A percentile compares a stretch with the other conserved stretches of the same genome.
Conservation (phyloP, 2,113 vertebrate species). For the Sceloporus undulatus region DNA sequence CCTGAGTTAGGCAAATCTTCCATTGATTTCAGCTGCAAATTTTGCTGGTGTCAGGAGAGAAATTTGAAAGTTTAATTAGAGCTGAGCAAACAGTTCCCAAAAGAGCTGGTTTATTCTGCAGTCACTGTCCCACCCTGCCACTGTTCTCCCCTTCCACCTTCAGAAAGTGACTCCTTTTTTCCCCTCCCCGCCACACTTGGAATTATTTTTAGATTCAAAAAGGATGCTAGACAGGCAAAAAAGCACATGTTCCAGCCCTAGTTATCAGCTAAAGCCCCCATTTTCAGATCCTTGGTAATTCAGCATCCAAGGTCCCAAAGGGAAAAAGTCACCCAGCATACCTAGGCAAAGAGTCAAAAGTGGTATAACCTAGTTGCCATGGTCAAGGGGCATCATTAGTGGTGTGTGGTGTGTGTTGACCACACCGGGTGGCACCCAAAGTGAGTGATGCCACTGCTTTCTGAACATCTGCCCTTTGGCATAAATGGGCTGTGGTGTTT, state of each 20-base stretch:
- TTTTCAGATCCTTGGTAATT: too few relatives aligned
- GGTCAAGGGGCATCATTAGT: too few relatives aligned
- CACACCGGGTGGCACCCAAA: too few relatives aligned
- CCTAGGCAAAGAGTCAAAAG: too few relatives aligned
- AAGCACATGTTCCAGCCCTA: background rate
- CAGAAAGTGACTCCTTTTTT: background rate
- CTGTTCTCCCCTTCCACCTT: background rate
- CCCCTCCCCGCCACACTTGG: background rate
- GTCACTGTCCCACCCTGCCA: background rate
- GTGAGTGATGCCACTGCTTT: too few relatives aligned
- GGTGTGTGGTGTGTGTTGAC: too few relatives aligned
- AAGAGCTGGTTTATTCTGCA: background rate
- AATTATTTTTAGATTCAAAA: slow-evolving; percentile 1
- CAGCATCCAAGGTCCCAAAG: too few relatives aligned
- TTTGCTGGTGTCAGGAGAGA: slow-evolving; percentile 17
- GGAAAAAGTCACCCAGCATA: too few relatives aligned
- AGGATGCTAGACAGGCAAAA: background rate
- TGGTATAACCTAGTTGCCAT: too few relatives aligned
- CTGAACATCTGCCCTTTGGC: too few relatives aligned
- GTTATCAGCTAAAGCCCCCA: background rate
- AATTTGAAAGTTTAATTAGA: slow-evolving; percentile 13
- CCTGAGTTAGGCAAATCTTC: slow-evolving; percentile 36
- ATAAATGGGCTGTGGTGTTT: too few relatives aligned
- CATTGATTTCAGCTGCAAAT: background rate
- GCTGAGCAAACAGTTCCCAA: slow-evolving; percentile 21